Conservation (phyloP, 1,140 invertebrate genomes). For the Onthophagus taurus region DNA sequence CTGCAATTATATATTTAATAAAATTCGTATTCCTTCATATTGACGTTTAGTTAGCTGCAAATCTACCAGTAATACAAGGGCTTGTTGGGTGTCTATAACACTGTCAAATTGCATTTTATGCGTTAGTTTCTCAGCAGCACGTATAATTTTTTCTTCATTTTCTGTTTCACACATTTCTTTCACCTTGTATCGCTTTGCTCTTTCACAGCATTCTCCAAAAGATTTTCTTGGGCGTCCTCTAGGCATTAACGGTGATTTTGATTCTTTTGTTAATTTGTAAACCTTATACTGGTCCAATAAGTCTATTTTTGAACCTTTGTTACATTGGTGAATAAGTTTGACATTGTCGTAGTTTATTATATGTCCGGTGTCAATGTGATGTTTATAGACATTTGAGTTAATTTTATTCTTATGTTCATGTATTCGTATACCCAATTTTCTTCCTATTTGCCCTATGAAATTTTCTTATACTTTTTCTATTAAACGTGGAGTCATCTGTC, state of each 20-base stretch:
- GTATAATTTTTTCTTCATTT: neutral
- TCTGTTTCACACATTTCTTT: slow-evolving; percentile 2
- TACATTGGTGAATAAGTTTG: too few relatives aligned
- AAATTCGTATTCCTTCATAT: neutral
- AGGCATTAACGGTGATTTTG: neutral
- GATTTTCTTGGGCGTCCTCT: neutral
- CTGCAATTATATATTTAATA: neutral
- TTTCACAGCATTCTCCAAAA: neutral
- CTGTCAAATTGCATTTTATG: neutral
- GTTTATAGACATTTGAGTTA: too few relatives aligned
- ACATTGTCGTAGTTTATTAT: too few relatives aligned
- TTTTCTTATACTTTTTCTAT: too few relatives aligned
- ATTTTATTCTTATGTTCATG: too few relatives aligned
- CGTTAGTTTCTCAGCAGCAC: neutral
- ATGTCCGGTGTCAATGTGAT: too few relatives aligned
- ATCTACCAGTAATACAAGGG: neutral
- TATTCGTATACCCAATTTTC: too few relatives aligned
- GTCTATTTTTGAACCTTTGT: too few relatives aligned
- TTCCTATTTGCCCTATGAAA: too few relatives aligned
- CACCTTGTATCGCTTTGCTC: neutral
- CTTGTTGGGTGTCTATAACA: neutral
- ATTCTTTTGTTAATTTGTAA: neutral
- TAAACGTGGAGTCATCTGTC: too few relatives aligned
- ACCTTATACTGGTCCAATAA: too few relatives aligned
- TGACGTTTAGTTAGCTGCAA: slow-evolving; percentile 1